Conservation (phyloP, 2,113 vertebrate genomes). For the Addax nasomaculatus region DNA sequence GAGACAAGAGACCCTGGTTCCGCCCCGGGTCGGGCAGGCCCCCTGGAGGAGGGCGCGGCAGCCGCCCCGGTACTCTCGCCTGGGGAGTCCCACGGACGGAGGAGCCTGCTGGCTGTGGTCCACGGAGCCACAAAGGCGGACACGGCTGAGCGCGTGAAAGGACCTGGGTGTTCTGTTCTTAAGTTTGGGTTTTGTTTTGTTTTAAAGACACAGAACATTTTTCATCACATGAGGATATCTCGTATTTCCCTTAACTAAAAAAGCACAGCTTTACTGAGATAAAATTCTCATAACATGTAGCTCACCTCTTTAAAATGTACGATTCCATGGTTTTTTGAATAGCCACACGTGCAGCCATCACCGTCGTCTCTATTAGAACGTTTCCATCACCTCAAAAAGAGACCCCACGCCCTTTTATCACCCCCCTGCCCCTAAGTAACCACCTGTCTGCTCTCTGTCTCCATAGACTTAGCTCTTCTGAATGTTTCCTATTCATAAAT, state of each 20-base stretch:
- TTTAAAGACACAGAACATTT: background rate
- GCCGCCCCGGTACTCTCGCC: background rate
- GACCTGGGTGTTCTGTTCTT: background rate
- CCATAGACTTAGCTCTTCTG: background rate
- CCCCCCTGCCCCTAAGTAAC: background rate
- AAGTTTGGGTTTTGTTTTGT: background rate
- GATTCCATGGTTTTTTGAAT: background rate
- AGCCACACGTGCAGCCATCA: background rate
- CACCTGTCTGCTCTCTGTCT: background rate
- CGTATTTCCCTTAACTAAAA: background rate
- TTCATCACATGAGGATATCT: background rate
- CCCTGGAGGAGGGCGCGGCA: background rate
- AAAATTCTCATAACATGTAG: background rate
- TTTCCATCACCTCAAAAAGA: background rate
- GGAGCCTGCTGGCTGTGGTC: background rate
- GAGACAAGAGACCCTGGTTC: rapidly evolving
- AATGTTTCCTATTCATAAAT: background rate
- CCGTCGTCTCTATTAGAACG: background rate
- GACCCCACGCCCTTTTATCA: background rate
- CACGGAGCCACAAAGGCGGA: background rate
- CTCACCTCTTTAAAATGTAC: background rate
- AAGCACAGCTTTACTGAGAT: background rate
- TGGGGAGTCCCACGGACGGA: background rate
- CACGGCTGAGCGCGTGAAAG: rapidly evolving
- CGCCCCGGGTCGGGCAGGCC: background rate